These are phyloP conservation scores for Sapayoa aenigma DNA, from an alignment of 2,113 vertebrate species.

Conservation along the genomic window DNA sequence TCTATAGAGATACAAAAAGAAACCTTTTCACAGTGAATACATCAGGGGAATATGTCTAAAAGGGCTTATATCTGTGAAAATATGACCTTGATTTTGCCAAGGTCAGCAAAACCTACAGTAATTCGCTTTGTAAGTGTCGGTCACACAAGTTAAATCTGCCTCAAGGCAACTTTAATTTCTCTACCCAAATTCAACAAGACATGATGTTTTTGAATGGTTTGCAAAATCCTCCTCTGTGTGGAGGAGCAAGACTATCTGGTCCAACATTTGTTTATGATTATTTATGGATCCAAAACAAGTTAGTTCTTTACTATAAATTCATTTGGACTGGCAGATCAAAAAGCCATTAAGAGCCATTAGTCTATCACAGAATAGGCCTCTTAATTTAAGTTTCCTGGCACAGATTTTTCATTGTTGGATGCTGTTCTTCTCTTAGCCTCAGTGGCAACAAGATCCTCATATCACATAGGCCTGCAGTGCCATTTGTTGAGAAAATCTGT, in stretches of 20 bases:
- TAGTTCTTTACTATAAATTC: constrained; percentile 1
- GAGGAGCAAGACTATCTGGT: constrained; percentile 38
- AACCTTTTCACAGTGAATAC: constrained; percentile 47
- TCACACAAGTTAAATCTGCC: constrained; percentile 48
- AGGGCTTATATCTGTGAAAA: constrained; percentile 30
- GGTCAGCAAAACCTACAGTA: constrained; percentile 53
- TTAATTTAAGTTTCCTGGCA: background rate
- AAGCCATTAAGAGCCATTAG: background rate
- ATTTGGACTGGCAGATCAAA: background rate
- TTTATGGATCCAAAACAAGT: constrained; percentile 32
- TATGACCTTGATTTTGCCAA: constrained; percentile 63
- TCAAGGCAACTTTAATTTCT: constrained; percentile 48
- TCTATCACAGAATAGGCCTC: background rate
- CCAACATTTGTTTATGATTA: constrained; percentile 50
- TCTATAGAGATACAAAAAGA: constrained; percentile 48
- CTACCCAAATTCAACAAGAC: constrained; percentile 45
- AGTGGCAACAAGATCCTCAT: background rate
- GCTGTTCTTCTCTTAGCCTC: background rate
- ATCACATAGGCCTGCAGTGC: background rate
- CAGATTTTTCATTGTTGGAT: background rate
- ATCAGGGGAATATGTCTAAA: constrained; percentile 38
- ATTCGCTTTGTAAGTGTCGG: constrained; percentile 21
- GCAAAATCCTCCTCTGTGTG: constrained; percentile 5
- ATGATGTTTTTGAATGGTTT: constrained; percentile 44
- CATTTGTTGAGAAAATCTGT: constrained; percentile 19